Percentiles rank a stretch among this genome's conserved stretches.
Conservation (phyloP, 2,797 vertebrate species). For the Nothura maculosa region DNA sequence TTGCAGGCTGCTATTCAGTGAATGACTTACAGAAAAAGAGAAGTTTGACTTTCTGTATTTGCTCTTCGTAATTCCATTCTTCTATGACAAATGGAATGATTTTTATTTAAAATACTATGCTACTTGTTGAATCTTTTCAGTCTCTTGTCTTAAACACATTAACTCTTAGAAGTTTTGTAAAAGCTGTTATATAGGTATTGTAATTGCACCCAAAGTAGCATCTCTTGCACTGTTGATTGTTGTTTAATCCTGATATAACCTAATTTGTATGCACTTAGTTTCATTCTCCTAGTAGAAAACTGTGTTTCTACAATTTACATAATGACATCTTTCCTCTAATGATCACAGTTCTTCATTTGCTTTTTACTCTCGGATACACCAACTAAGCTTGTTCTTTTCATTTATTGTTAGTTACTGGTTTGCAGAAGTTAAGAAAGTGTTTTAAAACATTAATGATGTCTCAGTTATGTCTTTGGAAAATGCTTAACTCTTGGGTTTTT, state of each 20-base stretch:
- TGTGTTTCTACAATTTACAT: not conserved
- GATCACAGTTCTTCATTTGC: not conserved
- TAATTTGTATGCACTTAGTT: not conserved
- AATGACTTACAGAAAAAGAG: not conserved
- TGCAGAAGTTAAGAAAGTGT: not conserved
- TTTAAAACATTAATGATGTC: no score
- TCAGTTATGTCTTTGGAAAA: not conserved
- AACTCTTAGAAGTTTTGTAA: not conserved
- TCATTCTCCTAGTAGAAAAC: not conserved
- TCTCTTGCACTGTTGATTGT: not conserved
- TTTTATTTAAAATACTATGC: not conserved
- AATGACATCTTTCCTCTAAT: not conserved
- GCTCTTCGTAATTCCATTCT: not conserved
- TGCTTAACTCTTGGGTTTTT: not conserved
- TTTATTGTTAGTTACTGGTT: accelerated
- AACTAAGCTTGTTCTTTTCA: not conserved
- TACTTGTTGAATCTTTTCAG: not conserved
- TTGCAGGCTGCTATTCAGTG: not conserved
- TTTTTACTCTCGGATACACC: not conserved
- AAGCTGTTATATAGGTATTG: accelerated
- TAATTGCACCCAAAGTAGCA: not conserved
- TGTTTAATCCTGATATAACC: not conserved
- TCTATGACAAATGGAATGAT: slow-evolving; percentile 25
- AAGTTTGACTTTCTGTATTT: not conserved
- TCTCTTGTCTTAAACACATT: not conserved